Conservation (phyloP, 2,888 invertebrate genomes). For the Biston betularia region DNA sequence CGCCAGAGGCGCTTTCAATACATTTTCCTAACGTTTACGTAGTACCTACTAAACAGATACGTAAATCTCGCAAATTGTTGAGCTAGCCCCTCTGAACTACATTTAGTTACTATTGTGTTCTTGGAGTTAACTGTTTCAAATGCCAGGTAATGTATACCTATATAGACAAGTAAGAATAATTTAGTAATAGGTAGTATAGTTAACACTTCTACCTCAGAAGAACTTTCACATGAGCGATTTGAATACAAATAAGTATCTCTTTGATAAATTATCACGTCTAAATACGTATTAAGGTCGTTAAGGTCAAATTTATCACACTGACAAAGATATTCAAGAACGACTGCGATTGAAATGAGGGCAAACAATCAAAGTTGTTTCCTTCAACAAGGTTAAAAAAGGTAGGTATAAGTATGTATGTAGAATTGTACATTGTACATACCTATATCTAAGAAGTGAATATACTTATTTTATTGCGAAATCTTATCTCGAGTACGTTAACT, state of each 20-base stretch:
- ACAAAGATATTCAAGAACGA: too few relatives aligned
- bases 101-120: too few relatives aligned
- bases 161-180: background rate
- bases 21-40: too few relatives aligned
- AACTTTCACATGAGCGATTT: background rate
- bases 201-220: too few relatives aligned
- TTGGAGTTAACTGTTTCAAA: background rate
- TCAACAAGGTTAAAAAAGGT: background rate
- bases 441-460: background rate
- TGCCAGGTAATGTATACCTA: background rate
- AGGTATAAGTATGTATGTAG: background rate
- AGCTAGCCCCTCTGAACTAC: too few relatives aligned
- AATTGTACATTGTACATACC: background rate
- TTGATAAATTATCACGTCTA: too few relatives aligned
- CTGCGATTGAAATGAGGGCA: slow-evolving; percentile 1
- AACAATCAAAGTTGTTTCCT: slow-evolving; percentile 1
- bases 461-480: slow-evolving; percentile 7
- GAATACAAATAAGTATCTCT: background rate
- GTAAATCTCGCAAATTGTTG: too few relatives aligned
- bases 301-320: too few relatives aligned
- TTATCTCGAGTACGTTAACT: background rate
- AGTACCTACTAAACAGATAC: too few relatives aligned
- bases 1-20: too few relatives aligned
- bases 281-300: too few relatives aligned
- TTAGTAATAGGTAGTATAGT: too few relatives aligned